Evolutionary conservation across 2,797 vertebrate genomes (phyloP).

Genomic region (Tadarida brasiliensis): DNA sequence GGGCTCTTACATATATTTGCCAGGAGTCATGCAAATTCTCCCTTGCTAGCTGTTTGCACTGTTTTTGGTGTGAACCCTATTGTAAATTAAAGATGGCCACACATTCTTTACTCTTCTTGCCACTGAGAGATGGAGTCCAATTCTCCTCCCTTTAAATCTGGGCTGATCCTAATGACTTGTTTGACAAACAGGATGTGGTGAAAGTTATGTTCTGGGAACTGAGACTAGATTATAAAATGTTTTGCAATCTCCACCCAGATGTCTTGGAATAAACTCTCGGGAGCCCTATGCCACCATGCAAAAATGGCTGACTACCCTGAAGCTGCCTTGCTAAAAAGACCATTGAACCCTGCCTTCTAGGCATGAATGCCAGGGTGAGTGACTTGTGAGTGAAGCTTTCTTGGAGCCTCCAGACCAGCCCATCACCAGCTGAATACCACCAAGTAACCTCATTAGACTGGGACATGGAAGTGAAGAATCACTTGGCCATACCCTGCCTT

Average conservation of each 20-base stretch:
- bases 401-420: background rate
- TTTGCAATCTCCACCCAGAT: background rate
- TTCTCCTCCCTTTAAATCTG: background rate
- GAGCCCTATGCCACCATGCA: background rate
- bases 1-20: background rate
- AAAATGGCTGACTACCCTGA: background rate
- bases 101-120: background rate
- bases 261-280: background rate
- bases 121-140: background rate
- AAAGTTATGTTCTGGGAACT: background rate
- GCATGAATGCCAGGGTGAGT: background rate
- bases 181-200: background rate
- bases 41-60: background rate
- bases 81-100: background rate
- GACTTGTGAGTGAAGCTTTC: background rate
- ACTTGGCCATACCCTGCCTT: background rate
- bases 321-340: background rate
- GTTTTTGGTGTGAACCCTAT: background rate
- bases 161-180: background rate
- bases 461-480: background rate
- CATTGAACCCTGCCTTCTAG: background rate
- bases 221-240: background rate
- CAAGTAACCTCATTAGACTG: background rate
- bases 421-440: background rate
- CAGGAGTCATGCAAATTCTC: background rate